Evolutionary conservation across 2,888 invertebrate species (phyloP).

Genomic region (Idaea straminata): DNA sequence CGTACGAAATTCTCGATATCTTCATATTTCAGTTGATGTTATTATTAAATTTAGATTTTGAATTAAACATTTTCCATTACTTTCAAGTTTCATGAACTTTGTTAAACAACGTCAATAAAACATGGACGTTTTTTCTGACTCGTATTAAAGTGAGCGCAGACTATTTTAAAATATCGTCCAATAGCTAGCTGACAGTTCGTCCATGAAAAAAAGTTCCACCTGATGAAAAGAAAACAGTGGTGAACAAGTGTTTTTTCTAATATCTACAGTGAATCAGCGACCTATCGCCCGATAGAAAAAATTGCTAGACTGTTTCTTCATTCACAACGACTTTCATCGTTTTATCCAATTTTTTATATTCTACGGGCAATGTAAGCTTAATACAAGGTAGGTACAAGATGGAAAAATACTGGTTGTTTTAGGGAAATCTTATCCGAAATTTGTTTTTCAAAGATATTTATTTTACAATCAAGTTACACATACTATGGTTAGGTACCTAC

Average conservation of each 20-base stretch:
- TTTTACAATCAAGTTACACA: background rate
- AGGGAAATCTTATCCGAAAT: background rate
- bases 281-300: background rate
- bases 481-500: background rate
- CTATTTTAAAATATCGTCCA: slow-evolving; percentile 13
- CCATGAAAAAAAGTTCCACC: too few species aligned
- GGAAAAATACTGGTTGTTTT: slow-evolving; percentile 26
- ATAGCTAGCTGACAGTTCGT: background rate
- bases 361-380: background rate
- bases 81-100: slow-evolving; percentile 32
- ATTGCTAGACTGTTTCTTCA: background rate
- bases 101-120: slow-evolving; percentile 44
- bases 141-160: slow-evolving; percentile 25
- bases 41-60: slow-evolving; percentile 23
- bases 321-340: slow-evolving; percentile 37
- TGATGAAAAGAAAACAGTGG: too few species aligned
- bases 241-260: background rate
- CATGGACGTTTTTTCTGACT: slow-evolving; percentile 46
- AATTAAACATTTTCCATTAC: slow-evolving; percentile 27
- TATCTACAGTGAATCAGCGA: background rate
- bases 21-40: slow-evolving; percentile 19
- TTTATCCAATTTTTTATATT: slow-evolving; percentile 46
- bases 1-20: slow-evolving; percentile 11
- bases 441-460: background rate
- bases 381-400: slow-evolving; percentile 27